Conservation (phyloP, 2,797 vertebrate genomes). For the Miichthys miiuy region DNA sequence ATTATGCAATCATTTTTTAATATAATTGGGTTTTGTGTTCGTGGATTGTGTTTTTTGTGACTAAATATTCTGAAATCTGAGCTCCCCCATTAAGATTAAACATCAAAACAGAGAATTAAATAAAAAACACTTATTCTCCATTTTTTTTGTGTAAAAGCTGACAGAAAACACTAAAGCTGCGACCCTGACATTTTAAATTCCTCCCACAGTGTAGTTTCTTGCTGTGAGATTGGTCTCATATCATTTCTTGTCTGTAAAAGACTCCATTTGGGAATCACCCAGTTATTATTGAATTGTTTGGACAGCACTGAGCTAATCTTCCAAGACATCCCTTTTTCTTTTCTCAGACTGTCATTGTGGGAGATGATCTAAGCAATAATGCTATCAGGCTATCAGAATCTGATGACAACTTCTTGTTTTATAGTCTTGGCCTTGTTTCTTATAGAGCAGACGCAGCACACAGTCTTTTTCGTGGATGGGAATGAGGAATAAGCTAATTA, state of each 20-base stretch:
- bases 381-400: neutral
- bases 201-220: conserved; percentile 9
- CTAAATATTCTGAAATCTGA: neutral
- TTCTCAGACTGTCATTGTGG: conserved; percentile 15
- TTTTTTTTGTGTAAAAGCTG: neutral
- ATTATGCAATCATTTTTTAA: no score
- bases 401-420: conserved; percentile 33
- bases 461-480: neutral
- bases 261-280: conserved; percentile 50
- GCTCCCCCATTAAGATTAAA: neutral
- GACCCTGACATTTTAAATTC: conserved; percentile 14
- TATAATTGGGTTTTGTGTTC: no score
- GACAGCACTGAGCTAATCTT: conserved; percentile 46
- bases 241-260: conserved; percentile 36
- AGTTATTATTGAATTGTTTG: conserved; percentile 63
- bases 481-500: conserved; percentile 36
- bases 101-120: neutral
- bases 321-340: conserved; percentile 27
- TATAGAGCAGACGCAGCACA: neutral
- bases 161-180: neutral
- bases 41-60: neutral
- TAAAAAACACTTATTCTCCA: neutral
- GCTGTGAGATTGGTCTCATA: neutral
- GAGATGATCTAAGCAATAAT: conserved; percentile 21
- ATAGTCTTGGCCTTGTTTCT: conserved; percentile 1